Conservation (phyloP, 2,888 invertebrate species). For the Deladenus siricidicola region DNA sequence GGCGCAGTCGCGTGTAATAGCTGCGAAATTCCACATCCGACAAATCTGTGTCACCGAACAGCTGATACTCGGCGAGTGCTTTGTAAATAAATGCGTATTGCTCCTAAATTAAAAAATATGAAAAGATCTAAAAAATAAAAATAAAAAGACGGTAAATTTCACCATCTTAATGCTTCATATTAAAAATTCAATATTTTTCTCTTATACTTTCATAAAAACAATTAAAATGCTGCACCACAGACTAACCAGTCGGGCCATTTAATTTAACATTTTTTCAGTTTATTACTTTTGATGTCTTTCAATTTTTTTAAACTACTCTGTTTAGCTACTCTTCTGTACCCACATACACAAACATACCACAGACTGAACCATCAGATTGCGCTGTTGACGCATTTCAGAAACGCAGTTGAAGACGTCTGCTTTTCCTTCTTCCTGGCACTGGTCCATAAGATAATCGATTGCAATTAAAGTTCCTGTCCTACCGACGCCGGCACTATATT, state of each 20-base stretch:
- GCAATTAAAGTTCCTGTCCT: constrained; percentile 88
- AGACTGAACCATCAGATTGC: constrained; percentile 88
- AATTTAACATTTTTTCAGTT: too few species aligned
- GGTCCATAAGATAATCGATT: constrained; percentile 78
- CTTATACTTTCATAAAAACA: too few species aligned
- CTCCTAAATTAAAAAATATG: constrained; percentile 59
- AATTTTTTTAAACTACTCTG: too few species aligned
- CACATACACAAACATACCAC: too few species aligned
- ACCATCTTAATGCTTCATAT: too few species aligned
- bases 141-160: too few species aligned
- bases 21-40: constrained; percentile 66
- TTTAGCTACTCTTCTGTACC: too few species aligned
- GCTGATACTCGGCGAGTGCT: constrained; percentile 79
- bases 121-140: constrained; percentile 49
- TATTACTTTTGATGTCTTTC: too few species aligned
- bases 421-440: constrained; percentile 69
- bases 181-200: too few species aligned
- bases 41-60: constrained; percentile 85
- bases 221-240: too few species aligned
- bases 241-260: too few species aligned
- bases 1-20: constrained; percentile 61
- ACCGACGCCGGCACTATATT: constrained; percentile 80
- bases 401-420: constrained; percentile 84
- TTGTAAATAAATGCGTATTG: constrained; percentile 93
- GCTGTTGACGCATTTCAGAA: constrained; percentile 75